phyloP scores from a whole-genome alignment of 2,888 invertebrate genomes.

The Apodemia hepburni region DNA sequence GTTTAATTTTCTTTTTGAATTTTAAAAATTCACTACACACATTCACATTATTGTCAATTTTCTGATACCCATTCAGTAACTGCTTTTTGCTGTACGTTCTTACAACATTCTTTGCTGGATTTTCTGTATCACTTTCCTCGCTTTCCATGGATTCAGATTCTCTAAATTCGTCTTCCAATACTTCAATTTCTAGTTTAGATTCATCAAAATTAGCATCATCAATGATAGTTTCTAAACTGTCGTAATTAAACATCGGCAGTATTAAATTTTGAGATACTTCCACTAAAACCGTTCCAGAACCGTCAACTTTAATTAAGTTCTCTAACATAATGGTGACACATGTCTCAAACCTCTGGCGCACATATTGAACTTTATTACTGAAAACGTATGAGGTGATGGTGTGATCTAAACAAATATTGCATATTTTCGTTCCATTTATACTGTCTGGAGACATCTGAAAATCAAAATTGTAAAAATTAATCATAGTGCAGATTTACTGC shows the following conservation, averaged over 20 bases:
- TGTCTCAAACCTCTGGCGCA: constrained; percentile 49
- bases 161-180: constrained; percentile 69
- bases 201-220: constrained; percentile 46
- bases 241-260: constrained; percentile 42
- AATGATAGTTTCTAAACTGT: constrained; percentile 15
- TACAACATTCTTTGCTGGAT: constrained; percentile 41
- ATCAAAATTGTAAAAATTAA: constrained; percentile 30
- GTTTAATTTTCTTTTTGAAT: constrained; percentile 50
- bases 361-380: constrained; percentile 46
- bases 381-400: constrained; percentile 60
- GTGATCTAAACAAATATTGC: constrained; percentile 57
- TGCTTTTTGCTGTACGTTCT: constrained; percentile 45
- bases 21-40: constrained; percentile 60
- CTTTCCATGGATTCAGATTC: constrained; percentile 39
- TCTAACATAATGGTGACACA: constrained; percentile 55
- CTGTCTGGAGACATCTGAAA: constrained; percentile 55
- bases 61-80: constrained; percentile 48
- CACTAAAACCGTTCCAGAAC: constrained; percentile 49
- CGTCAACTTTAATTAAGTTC: constrained; percentile 40
- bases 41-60: constrained; percentile 32
- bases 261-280: constrained; percentile 54
- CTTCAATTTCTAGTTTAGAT: constrained; percentile 47
- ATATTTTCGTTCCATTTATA: constrained; percentile 62
- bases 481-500: not conserved
- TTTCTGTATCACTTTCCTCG: constrained; percentile 30